Conservation (phyloP, 2,888 invertebrate genomes). For the Andrena fulva region DNA sequence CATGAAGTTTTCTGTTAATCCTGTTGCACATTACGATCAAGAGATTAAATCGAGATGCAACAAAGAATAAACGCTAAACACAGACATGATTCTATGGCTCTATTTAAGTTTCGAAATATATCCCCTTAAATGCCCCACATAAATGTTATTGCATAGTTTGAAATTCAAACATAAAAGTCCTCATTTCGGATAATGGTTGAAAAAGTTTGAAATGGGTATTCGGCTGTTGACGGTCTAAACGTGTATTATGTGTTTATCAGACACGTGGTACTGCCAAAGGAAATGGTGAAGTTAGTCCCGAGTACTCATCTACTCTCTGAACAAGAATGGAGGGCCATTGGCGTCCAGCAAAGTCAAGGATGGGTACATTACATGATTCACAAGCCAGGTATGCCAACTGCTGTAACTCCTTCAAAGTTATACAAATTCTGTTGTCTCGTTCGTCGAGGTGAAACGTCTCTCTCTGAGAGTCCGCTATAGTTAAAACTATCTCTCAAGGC, state of each 20-base stretch:
- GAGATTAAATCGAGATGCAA: background rate
- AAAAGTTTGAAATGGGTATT: background rate
- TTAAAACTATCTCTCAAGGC: background rate
- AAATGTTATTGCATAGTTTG: too few species aligned
- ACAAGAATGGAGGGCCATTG: slow-evolving; percentile 96
- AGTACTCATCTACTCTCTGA: slow-evolving; percentile 97
- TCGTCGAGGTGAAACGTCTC: background rate
- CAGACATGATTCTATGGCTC: background rate
- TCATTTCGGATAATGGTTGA: background rate
- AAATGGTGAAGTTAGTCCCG: slow-evolving; percentile 95
- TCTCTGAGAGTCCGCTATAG: background rate
- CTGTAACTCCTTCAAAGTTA: slow-evolving; percentile 2
- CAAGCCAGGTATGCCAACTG: slow-evolving; percentile 90
- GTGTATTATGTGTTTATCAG: slow-evolving; percentile 85
- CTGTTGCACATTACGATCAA: background rate
- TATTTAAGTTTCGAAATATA: background rate
- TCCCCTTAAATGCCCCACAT: background rate
- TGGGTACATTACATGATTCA: slow-evolving; percentile 99
- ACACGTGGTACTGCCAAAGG: slow-evolving; percentile 97
- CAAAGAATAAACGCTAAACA: background rate
- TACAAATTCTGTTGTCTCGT: background rate
- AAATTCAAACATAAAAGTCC: background rate
- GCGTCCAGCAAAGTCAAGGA: slow-evolving; percentile 98
- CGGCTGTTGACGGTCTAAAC: background rate
- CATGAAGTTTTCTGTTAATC: background rate